Base-by-base conservation (phyloP, 1,140 invertebrate genomes). In the Ganaspis sp. region DNA sequence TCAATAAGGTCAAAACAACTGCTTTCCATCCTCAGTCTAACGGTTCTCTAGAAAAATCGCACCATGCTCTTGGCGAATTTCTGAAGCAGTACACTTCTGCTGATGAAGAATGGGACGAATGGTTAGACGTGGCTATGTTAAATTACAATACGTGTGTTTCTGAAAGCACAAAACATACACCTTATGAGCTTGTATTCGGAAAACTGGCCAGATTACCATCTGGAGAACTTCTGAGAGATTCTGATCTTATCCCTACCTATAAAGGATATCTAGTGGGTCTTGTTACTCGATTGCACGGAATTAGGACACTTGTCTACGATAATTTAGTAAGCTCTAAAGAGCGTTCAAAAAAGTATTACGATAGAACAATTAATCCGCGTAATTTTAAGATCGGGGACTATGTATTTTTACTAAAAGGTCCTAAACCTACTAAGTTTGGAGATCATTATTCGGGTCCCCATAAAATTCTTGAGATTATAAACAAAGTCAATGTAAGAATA, bases 1-100 rank as follows among this genome's bases (percentile, higher is more conserved):
- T 85, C 45, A 75, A 85, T 34, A 82, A 85, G 42, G 23, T 75
- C 0, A 81, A 83, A 69, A 91, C 89, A 0, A 89, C 90, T 0
- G 77, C 88, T 8, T 91, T 88, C 70, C 86, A 89, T 73, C 89
- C 90, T 1, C 86, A 89, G 76, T 77, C 80, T 0, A 91, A 90
- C 77, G 88, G 87, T 4, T 79, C 77, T 1, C 15, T 88, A 0
- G 89, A 91, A 74, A 53, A 85, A 37, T 88, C 82, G 53, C 91
- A 93, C 81, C 76, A 74, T 49, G 74, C 81, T 9, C 69, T 88
- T 26, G 42, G 23, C 0, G 80, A 84, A 64, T 88, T 80, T 76
- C 74, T 85, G 37, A 83, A 78, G 79, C 72, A 81, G 64, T 89
- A 84, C 69, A 69, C 77, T 8, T 34, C 75, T 11, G 11, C 19